Percentiles rank a stretch among this genome's conserved stretches.
Evolutionary conservation across 2,797 vertebrate species (phyloP).

Genomic region (Gymnoscopelus braueri): DNA sequence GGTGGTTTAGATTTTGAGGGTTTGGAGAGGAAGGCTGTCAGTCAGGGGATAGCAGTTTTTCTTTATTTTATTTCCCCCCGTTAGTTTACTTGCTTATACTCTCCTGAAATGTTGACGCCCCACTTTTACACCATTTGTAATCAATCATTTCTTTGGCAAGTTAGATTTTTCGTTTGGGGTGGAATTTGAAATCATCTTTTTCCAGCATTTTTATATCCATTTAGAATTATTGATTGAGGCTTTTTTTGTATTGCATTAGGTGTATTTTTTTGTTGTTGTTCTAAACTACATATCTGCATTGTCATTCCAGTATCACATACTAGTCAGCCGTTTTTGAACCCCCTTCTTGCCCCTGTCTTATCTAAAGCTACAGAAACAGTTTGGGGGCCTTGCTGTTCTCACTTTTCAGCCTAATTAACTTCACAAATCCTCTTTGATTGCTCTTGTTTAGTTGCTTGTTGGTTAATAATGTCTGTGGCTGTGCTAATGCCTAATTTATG

Average conservation of each 20-base stretch:
- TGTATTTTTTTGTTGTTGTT: neutral
- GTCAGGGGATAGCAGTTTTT: constrained; percentile 17
- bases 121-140: neutral
- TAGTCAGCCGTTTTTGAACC: neutral
- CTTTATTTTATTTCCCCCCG: neutral
- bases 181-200: constrained; percentile 5
- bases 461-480: neutral
- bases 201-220: neutral
- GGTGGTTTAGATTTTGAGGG: constrained; percentile 46
- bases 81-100: neutral
- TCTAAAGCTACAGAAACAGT: constrained; percentile 4
- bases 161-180: neutral
- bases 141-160: neutral
- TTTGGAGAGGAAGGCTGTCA: constrained; percentile 4
- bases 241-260: neutral
- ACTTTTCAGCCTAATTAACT: neutral
- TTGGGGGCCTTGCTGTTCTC: neutral
- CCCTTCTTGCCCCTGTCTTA: neutral
- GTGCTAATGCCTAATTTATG: no score
- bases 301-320: constrained; percentile 39
- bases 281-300: constrained; percentile 22
- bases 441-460: neutral
- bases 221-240: constrained; percentile 21
- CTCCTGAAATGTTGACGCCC: neutral
- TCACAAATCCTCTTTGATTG: neutral